A percentile compares a stretch with the other conserved stretches of the same genome.
These are phyloP conservation scores for Ptiloglossa arizonensis DNA, from an alignment of 1,140 invertebrate genomes.

Conservation along the genomic window DNA sequence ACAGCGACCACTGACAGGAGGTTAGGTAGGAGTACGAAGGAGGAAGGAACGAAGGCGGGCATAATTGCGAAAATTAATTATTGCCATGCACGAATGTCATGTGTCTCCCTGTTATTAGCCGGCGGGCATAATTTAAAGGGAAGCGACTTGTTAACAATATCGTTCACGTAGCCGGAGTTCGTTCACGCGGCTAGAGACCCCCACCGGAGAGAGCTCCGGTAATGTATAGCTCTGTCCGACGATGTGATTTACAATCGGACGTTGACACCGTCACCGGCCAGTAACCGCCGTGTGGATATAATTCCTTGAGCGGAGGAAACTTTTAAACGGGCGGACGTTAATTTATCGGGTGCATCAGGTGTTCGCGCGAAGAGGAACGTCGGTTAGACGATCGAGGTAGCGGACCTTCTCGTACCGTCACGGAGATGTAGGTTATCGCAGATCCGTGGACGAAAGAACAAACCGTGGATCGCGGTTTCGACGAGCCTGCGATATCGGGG, in stretches of 20 bases:
- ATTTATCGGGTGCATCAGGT: too few relatives aligned
- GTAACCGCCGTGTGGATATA: not conserved
- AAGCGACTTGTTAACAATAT: slow-evolving; percentile 78
- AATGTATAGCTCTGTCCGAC: slow-evolving; percentile 57
- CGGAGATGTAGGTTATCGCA: too few relatives aligned
- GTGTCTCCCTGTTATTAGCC: slow-evolving; percentile 77
- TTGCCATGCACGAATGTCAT: slow-evolving; percentile 79
- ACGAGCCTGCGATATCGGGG: too few relatives aligned
- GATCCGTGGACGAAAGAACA: too few relatives aligned
- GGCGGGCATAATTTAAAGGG: slow-evolving; percentile 77
- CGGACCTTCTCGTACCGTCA: too few relatives aligned
- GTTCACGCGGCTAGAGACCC: slow-evolving; percentile 26
- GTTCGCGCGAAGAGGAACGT: too few relatives aligned
- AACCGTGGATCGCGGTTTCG: too few relatives aligned
- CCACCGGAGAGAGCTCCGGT: slow-evolving; percentile 8
- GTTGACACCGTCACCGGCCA: slow-evolving; percentile 15
- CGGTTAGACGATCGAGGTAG: too few relatives aligned
- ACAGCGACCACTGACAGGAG: slow-evolving; percentile 5
- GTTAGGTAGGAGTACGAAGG: slow-evolving; percentile 15
- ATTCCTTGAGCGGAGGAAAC: too few relatives aligned
- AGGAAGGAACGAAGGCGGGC: slow-evolving; percentile 54
- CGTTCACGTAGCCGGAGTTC: slow-evolving; percentile 61
- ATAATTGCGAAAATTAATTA: slow-evolving; percentile 81
- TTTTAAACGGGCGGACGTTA: too few relatives aligned
- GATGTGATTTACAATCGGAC: slow-evolving; percentile 62